Percentiles rank a stretch among this genome's conserved stretches.
phyloP scores from a whole-genome alignment of 92 coral and sea anemone genomes.

The Bergia puertoricense region DNA sequence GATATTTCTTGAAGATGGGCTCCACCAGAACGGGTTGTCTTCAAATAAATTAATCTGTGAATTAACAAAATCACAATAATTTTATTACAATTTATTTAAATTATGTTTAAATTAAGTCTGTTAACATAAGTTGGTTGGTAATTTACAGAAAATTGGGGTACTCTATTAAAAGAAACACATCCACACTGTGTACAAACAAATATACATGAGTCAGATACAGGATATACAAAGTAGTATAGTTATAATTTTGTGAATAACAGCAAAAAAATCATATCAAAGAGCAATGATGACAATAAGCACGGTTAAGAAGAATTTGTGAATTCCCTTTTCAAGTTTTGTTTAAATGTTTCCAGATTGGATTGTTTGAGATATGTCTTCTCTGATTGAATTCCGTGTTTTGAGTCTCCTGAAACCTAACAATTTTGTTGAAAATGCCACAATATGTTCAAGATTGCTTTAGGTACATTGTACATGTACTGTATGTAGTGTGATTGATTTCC shows the following conservation, averaged over 20 bases:
- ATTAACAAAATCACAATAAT: background rate
- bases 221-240: background rate
- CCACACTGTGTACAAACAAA: background rate
- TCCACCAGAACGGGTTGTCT: background rate
- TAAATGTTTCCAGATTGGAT: background rate
- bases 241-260: background rate
- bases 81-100: background rate
- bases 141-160: background rate
- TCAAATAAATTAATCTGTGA: background rate
- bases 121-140: background rate
- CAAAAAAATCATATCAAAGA: background rate
- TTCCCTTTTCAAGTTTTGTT: background rate
- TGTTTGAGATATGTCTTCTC: background rate
- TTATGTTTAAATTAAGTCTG: background rate
- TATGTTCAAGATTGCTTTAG: background rate
- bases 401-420: background rate
- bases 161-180: background rate
- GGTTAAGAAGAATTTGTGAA: background rate
- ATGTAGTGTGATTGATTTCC: background rate
- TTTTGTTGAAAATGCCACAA: background rate
- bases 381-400: background rate
- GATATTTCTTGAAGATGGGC: background rate
- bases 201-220: background rate
- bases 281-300: background rate
- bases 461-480: background rate